A percentile compares a stretch with the other conserved stretches of the same genome.
Conservation (phyloP, 2,797 vertebrate species). For the Gambusia yucatana region DNA sequence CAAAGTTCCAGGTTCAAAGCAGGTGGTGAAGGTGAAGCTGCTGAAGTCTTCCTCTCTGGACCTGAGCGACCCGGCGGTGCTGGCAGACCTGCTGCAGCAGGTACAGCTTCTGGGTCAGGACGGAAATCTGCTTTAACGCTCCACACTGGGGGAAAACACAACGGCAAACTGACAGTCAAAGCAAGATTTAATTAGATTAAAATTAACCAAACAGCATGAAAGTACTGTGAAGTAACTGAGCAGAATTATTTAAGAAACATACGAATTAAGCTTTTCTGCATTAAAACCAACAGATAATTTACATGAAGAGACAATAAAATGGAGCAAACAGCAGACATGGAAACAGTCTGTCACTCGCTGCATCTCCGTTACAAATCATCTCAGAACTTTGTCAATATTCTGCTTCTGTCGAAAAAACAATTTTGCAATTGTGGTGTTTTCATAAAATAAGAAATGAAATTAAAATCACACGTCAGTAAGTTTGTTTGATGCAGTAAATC, state of each 20-base stretch:
- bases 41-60: background rate
- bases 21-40: slow-evolving; percentile 11
- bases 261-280: background rate
- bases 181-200: background rate
- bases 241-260: no score
- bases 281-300: background rate
- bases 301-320: no score
- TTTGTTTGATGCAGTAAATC: no score
- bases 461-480: no score
- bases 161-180: no score
- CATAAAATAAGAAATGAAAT: no score
- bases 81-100: background rate
- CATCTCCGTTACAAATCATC: no score
- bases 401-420: background rate
- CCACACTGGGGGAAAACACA: no score
- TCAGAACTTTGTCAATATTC: no score
- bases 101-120: background rate
- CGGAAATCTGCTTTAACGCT: background rate
- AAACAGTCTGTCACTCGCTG: no score
- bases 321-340: background rate
- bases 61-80: background rate
- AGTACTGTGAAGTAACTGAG: no score
- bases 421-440: background rate
- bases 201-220: background rate
- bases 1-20: background rate